Base-by-base conservation (phyloP, 2,888 invertebrate genomes). In the Leuctra nigra region DNA sequence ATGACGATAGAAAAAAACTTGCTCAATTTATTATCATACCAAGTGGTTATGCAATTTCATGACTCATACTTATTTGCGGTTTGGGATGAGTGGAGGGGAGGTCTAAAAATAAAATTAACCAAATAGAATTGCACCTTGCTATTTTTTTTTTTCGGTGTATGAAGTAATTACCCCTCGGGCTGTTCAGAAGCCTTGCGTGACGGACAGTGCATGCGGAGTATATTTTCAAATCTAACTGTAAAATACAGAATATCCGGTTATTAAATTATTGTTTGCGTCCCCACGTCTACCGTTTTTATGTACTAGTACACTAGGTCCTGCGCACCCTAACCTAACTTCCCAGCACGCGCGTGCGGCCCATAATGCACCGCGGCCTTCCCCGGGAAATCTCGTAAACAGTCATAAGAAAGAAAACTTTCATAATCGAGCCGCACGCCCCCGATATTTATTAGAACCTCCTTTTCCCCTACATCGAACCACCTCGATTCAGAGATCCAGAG, bases 71-170 rank as follows among this genome's bases (percentile, higher is more conserved):
- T 39, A 39, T 39, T 39, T 39, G 16, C 20, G 20, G 39, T 20
- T 7, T 20, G 9, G 20, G 39, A 39, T 44, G 2, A 20, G 44
- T 23, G 22, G 1, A 23, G 23, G 22, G 23, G 23, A 44, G 13
- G n/a, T 44, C 44, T 44, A 44, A 44, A 44, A 23, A 44, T 44
- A 44, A 22, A n/a, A 22, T 22, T 44, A 44, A 7, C 29, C 29
- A 11, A 6, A 44, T 18, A 39, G 20, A 39, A 13, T 39, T 9
- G 39, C 23, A 44, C 23, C 44, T 23, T 23, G 44, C 11, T 6
- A 2, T 2, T 44, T 23, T 20, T 20, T 44, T 44, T 44, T 23
- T 44, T 18, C 7, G 4, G 7, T 44, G 44, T 22, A 44, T 44
- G 23, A 44, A 22, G 23, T 18, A 44, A 44, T 44, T 44, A 44